These are phyloP conservation scores for Zaprionus obscuricornis DNA, from an alignment of 2,888 invertebrate genomes.

Conservation along the genomic window DNA sequence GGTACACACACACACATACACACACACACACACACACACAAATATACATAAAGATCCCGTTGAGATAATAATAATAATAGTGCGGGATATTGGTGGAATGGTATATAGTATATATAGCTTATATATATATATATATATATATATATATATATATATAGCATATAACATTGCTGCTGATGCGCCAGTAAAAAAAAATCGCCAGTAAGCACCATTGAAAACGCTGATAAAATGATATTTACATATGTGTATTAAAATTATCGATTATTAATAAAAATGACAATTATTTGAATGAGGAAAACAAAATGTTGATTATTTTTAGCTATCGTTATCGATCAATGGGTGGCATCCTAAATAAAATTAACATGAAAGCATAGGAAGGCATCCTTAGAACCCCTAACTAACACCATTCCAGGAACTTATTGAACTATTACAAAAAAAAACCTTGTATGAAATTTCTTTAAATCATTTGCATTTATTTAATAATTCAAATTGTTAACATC, in stretches of 20 bases:
- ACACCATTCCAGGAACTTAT: too few relatives aligned
- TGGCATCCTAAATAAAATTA: too few relatives aligned
- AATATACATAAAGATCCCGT: slow-evolving; percentile 8
- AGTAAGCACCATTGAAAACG: slow-evolving; percentile 39
- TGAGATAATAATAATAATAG: slow-evolving; percentile 52
- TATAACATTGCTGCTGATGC: too few relatives aligned
- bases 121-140: too few relatives aligned
- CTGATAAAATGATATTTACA: slow-evolving; percentile 72
- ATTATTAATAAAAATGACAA: slow-evolving; percentile 64
- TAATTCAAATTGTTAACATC: slow-evolving; percentile 62
- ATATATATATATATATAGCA: too few relatives aligned
- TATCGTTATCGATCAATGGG: too few relatives aligned
- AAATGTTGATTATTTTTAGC: slow-evolving; percentile 22
- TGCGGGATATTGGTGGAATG: slow-evolving; percentile 11
- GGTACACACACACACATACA: slow-evolving; percentile 19
- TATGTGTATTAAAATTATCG: slow-evolving; percentile 74
- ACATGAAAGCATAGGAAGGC: too few relatives aligned
- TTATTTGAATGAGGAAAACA: slow-evolving; percentile 56
- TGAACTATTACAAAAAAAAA: too few relatives aligned
- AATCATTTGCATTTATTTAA: too few relatives aligned
- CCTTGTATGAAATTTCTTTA: too few relatives aligned
- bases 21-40: slow-evolving; percentile 13
- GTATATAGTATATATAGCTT: slow-evolving; percentile 15
- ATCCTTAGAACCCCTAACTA: too few relatives aligned
- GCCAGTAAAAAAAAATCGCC: slow-evolving; percentile 4